Evolutionary conservation across 2,888 invertebrate genomes (phyloP).

Genomic region (Drosophila subsilvestris): DNA sequence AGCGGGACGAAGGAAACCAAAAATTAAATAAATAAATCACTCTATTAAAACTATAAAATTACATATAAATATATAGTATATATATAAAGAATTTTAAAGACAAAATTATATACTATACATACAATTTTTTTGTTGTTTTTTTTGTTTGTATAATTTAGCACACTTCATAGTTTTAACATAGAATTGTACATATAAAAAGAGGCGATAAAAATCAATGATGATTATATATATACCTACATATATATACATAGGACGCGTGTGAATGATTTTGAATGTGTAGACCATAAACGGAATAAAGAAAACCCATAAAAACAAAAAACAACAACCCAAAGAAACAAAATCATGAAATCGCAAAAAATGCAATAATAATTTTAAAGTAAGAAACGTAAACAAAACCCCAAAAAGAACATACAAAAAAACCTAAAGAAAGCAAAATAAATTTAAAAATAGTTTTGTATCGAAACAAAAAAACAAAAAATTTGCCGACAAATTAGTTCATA

Average conservation of each 20-base stretch:
- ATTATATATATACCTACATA: slow-evolving; percentile 33
- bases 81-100: slow-evolving; percentile 50
- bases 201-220: slow-evolving; percentile 44
- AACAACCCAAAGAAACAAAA: slow-evolving; percentile 17
- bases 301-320: slow-evolving; percentile 9
- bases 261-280: slow-evolving; percentile 60
- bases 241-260: slow-evolving; percentile 41
- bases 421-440: slow-evolving; percentile 31
- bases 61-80: slow-evolving; percentile 48
- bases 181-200: slow-evolving; percentile 69
- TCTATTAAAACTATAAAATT: slow-evolving; percentile 46
- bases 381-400: background rate
- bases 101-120: slow-evolving; percentile 46
- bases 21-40: slow-evolving; percentile 56
- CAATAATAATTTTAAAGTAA: slow-evolving; percentile 73
- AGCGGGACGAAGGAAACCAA: slow-evolving; percentile 4
- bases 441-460: slow-evolving; percentile 70
- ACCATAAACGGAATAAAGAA: background rate
- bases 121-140: slow-evolving; percentile 43
- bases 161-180: slow-evolving; percentile 73
- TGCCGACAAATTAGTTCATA: slow-evolving; percentile 74
- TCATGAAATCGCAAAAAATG: slow-evolving; percentile 59
- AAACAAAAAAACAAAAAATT: slow-evolving; percentile 41
- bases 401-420: slow-evolving; percentile 27
- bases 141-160: slow-evolving; percentile 73